Evolutionary conservation across 2,113 vertebrate genomes (phyloP).

Genomic region (Cercopithecus mona): DNA sequence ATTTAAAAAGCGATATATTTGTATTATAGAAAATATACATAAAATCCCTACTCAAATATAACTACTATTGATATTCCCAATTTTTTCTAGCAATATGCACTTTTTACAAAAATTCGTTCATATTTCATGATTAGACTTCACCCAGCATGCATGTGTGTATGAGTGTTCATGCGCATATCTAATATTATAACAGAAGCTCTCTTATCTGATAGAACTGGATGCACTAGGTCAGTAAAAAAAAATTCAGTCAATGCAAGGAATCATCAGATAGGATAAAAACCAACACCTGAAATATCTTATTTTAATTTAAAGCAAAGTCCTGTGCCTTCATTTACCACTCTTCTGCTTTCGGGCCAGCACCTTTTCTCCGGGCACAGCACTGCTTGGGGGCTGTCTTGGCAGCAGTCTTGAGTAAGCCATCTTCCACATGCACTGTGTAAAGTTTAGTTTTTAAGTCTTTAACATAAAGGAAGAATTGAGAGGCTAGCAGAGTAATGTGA

Average conservation of each 20-base stretch:
- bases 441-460: not conserved
- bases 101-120: constrained; percentile 2
- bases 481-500: not conserved
- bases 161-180: not conserved
- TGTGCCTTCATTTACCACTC: not conserved
- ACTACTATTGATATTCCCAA: not conserved
- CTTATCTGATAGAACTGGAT: not conserved
- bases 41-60: not conserved
- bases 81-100: not conserved
- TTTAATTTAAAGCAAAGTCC: not conserved
- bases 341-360: not conserved
- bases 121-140: not conserved
- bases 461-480: not conserved
- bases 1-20: constrained; percentile 45
- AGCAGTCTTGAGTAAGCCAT: not conserved
- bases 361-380: not conserved
- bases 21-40: not conserved
- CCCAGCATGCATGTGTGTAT: too few species aligned
- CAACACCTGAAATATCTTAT: not conserved
- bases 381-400: rapidly evolving
- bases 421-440: not conserved
- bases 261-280: not conserved
- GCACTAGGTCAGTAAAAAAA: not conserved
- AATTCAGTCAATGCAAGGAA: not conserved
- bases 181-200: not conserved